Conservation (phyloP, 2,797 vertebrate genomes). For the Clamator glandarius region DNA sequence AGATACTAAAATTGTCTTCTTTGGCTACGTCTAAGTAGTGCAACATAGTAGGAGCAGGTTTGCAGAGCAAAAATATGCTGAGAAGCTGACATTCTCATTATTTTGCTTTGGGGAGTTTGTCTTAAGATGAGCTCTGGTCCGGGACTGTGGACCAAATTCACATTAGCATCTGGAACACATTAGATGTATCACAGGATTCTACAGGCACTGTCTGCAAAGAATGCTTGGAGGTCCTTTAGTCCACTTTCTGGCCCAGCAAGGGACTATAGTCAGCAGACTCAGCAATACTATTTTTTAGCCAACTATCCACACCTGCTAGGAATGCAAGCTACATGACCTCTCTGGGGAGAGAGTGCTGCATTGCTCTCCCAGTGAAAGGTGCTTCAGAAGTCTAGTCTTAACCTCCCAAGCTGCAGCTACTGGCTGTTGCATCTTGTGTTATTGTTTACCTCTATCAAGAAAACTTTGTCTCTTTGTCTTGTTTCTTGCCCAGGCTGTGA, state of each 20-base stretch:
- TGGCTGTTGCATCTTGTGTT: background rate
- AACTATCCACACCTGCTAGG: background rate
- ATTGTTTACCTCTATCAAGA: background rate
- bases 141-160: background rate
- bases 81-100: background rate
- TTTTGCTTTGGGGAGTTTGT: background rate
- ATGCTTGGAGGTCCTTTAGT: background rate
- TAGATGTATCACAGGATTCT: background rate
- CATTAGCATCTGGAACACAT: background rate
- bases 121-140: background rate
- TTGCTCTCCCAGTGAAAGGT: background rate
- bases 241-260: background rate
- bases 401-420: background rate
- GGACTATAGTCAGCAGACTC: background rate
- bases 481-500: background rate
- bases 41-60: background rate
- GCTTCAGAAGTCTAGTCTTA: background rate
- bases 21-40: background rate
- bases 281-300: background rate
- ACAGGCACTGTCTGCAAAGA: background rate
- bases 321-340: background rate
- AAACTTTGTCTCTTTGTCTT: background rate
- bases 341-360: background rate
- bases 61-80: background rate
- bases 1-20: conserved; percentile 40